A percentile compares a stretch with the other conserved stretches of the same genome.
phyloP scores from a whole-genome alignment of 2,113 vertebrate genomes.

The Alces alces region DNA sequence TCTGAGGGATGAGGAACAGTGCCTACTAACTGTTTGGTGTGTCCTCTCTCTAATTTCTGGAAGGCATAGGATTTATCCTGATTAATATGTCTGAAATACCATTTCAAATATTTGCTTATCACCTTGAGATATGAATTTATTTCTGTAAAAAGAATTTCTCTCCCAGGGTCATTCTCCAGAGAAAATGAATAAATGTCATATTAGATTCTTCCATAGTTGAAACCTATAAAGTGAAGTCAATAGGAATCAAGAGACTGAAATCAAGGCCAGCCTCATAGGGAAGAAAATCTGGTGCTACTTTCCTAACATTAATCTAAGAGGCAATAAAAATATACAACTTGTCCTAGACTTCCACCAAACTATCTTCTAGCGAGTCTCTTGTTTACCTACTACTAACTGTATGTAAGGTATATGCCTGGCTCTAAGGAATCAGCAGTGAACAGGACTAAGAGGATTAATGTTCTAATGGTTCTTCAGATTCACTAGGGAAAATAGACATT shows the following conservation, averaged over 20 bases:
- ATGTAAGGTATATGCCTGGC: not conserved
- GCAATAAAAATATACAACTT: not conserved
- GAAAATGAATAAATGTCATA: conserved; percentile 7
- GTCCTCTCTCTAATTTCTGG: not conserved
- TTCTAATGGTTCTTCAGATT: not conserved
- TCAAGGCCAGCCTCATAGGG: not conserved
- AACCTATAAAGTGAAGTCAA: not conserved
- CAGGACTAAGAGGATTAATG: not conserved
- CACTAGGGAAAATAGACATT: not conserved
- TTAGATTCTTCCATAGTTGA: not conserved
- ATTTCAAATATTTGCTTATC: conserved; percentile 7
- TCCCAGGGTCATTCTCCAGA: not conserved
- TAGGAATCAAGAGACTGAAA: not conserved
- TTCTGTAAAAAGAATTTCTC: conserved; percentile 28
- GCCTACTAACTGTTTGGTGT: not conserved
- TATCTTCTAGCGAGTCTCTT: not conserved
- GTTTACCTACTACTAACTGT: not conserved
- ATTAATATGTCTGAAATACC: conserved; percentile 1
- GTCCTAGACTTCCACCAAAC: not conserved
- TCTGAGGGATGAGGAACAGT: not conserved
- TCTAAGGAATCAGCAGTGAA: not conserved
- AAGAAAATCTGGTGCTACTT: not conserved
- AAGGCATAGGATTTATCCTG: not conserved
- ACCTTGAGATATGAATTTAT: conserved; percentile 10
- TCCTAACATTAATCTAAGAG: not conserved